Evolutionary conservation across 2,888 invertebrate genomes (phyloP).

Genomic region (Mimumesa dahlbomi): DNA sequence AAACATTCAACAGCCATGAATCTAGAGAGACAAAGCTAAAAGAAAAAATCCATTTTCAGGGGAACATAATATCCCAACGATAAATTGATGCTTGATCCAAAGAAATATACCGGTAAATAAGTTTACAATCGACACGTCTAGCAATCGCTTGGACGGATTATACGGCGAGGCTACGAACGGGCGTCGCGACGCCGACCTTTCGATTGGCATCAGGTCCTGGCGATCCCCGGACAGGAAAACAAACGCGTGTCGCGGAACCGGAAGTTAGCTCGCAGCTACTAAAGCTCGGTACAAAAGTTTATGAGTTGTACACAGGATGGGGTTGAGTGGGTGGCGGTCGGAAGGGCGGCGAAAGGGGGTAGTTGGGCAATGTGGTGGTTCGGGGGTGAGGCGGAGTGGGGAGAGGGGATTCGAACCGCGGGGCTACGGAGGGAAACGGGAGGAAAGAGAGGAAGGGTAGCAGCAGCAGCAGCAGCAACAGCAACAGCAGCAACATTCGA

Average conservation of each 20-base stretch:
- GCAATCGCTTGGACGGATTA: slow-evolving; percentile 9
- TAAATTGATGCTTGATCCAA: slow-evolving; percentile 15
- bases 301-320: slow-evolving; percentile 71
- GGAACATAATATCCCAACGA: no score
- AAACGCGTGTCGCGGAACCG: slow-evolving; percentile 69
- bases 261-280: slow-evolving; percentile 76
- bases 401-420: slow-evolving; percentile 40
- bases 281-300: slow-evolving; percentile 77
- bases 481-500: slow-evolving; percentile 65
- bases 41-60: no score
- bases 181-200: slow-evolving; percentile 24
- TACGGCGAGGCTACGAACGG: slow-evolving; percentile 6
- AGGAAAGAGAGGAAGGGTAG: slow-evolving; percentile 38
- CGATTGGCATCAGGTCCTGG: slow-evolving; percentile 52
- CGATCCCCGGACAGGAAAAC: slow-evolving; percentile 51
- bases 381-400: slow-evolving; percentile 53
- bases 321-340: slow-evolving; percentile 67
- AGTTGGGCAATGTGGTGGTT: slow-evolving; percentile 62
- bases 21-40: no score
- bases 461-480: slow-evolving; percentile 54
- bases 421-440: slow-evolving; percentile 44
- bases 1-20: no score
- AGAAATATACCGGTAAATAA: slow-evolving; percentile 37
- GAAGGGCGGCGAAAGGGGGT: slow-evolving; percentile 59
- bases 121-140: slow-evolving; percentile 12